Percentiles rank a stretch among this genome's conserved stretches.
Conservation (phyloP, 2,888 invertebrate species). For the Eremobia ochroleuca region DNA sequence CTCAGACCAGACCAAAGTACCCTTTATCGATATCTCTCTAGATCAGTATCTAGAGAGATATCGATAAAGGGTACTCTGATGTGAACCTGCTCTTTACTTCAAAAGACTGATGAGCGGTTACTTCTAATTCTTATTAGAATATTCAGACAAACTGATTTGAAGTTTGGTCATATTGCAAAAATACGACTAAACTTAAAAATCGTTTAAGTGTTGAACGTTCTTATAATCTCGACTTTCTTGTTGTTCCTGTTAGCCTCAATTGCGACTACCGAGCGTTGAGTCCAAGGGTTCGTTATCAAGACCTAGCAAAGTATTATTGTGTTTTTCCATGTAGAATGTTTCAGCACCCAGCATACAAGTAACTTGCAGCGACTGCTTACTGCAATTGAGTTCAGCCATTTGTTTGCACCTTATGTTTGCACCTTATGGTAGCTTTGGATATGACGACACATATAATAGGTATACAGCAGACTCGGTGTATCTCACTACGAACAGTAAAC, state of each 20-base stretch:
- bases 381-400: not conserved
- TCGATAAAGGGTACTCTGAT: not conserved
- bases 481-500: constrained; percentile 43
- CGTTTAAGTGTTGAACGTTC: not conserved
- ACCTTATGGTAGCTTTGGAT: too few relatives aligned
- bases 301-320: not conserved
- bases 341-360: not conserved
- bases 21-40: too few relatives aligned
- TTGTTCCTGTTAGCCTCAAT: not conserved
- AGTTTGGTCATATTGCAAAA: not conserved
- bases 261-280: not conserved
- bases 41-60: not conserved
- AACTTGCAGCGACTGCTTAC: not conserved
- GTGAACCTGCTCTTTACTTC: not conserved
- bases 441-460: not conserved
- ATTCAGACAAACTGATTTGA: not conserved
- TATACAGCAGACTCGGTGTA: not conserved
- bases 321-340: not conserved
- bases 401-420: not conserved
- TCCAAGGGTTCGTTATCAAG: too few relatives aligned
- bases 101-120: not conserved
- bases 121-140: not conserved
- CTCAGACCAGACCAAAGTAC: too few relatives aligned
- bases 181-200: not conserved
- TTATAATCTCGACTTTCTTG: not conserved